A percentile compares a stretch with the other conserved stretches of the same genome.
Evolutionary conservation across 92 coral and sea anemone genomes (phyloP).

Genomic region (Metridium senile): DNA sequence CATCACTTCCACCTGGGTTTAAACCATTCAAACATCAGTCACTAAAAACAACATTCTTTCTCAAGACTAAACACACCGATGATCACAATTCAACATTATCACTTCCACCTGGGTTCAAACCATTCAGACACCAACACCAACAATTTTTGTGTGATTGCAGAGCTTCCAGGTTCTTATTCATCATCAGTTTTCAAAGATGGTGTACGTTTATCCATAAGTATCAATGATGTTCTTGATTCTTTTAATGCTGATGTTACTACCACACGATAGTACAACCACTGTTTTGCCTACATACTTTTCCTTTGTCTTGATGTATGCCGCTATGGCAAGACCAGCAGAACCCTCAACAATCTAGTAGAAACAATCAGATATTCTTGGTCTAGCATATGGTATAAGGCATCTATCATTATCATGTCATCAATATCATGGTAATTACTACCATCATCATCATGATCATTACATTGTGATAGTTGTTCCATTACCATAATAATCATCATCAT

Average conservation of each 20-base stretch:
- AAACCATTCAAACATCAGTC: too few species aligned
- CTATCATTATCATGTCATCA: not conserved
- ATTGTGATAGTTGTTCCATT: not conserved
- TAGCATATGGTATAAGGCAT: not conserved
- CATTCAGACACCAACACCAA: too few species aligned
- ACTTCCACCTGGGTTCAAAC: too few species aligned
- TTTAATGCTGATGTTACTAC: slow-evolving; percentile 72
- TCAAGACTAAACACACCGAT: too few species aligned
- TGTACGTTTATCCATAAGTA: slow-evolving; percentile 7
- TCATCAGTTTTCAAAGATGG: not conserved
- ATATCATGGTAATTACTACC: not conserved
- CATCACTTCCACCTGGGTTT: too few species aligned
- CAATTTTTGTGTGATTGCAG: too few species aligned
- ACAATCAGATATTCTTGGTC: not conserved
- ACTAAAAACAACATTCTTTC: too few species aligned
- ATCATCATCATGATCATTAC: not conserved
- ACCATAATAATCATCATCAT: too few species aligned
- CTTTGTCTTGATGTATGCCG: slow-evolving; percentile 67
- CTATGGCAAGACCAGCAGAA: slow-evolving; percentile 82
- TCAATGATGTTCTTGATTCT: slow-evolving; percentile 56
- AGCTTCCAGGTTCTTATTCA: not conserved
- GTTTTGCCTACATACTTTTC: slow-evolving; percentile 55
- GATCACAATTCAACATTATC: too few species aligned
- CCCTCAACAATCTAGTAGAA: slow-evolving; percentile 76
- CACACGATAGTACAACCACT: slow-evolving; percentile 76